phyloP scores from a whole-genome alignment of 2,113 vertebrate species.

The Tor tambroides region DNA sequence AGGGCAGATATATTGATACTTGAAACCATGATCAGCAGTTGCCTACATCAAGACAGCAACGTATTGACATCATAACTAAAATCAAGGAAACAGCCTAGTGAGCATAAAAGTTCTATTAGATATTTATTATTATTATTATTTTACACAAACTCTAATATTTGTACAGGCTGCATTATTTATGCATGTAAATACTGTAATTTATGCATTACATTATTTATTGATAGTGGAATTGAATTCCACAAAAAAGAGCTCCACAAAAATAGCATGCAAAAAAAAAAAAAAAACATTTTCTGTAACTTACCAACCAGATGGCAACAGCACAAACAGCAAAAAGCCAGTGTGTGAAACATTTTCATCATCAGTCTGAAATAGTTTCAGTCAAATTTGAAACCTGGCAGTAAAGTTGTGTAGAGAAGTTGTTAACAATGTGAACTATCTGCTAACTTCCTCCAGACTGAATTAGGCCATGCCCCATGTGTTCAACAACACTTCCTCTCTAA shows the following conservation, averaged over 20 bases:
- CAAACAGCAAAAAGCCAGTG: background rate
- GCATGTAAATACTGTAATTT: too few species aligned
- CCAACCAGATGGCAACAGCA: background rate
- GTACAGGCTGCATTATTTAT: too few species aligned
- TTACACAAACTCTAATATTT: too few species aligned
- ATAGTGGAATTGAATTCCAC: too few species aligned
- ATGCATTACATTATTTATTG: too few species aligned
- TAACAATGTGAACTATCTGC: background rate
- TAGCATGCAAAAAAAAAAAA: too few species aligned
- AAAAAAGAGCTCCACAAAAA: too few species aligned
- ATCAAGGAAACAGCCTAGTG: too few species aligned
- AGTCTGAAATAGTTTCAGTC: background rate
- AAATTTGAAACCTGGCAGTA: background rate
- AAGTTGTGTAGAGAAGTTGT: background rate
- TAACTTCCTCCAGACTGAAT: background rate
- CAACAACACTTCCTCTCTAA: background rate
- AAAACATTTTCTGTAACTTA: background rate
- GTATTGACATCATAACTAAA: background rate
- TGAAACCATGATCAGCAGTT: background rate
- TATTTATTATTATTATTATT: too few species aligned
- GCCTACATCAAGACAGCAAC: background rate
- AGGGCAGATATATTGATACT: background rate
- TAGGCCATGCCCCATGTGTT: background rate
- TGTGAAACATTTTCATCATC: background rate
- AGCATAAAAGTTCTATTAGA: too few species aligned